Conservation (phyloP, 2,888 invertebrate species). For the Panopea generosa region DNA sequence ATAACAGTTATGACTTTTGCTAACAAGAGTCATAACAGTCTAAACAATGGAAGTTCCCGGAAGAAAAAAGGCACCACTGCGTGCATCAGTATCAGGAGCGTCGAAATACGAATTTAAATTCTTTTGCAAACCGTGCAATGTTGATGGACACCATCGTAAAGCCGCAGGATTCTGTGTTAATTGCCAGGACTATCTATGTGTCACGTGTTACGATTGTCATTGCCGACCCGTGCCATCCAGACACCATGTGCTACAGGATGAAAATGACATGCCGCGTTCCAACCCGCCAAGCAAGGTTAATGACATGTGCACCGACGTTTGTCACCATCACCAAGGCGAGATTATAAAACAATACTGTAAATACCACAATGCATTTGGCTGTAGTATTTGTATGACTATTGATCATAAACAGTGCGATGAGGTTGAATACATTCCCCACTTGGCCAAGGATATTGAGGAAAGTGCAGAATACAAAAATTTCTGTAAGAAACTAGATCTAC, state of each 20-base stretch:
- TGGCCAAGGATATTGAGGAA: neutral
- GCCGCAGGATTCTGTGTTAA: conserved; percentile 4
- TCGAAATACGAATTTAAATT: conserved; percentile 4
- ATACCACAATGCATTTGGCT: neutral
- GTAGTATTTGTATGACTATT: conserved; percentile 1
- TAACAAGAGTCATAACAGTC: no score
- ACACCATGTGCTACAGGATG: conserved; percentile 1
- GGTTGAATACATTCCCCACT: neutral
- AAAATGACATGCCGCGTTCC: neutral
- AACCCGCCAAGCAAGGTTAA: no score
- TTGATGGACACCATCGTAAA: neutral
- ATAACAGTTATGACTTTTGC: no score
- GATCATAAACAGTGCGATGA: neutral
- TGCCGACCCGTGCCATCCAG: neutral
- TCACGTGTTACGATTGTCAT: neutral
- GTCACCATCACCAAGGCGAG: neutral
- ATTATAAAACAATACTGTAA: neutral
- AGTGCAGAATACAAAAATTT: no score
- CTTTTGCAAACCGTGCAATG: conserved; percentile 1
- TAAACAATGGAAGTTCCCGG: no score
- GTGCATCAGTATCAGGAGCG: neutral
- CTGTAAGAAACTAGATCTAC: no score
- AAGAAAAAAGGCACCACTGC: no score
- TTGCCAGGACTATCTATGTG: conserved; percentile 10
- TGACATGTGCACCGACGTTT: neutral